Evolutionary conservation across 2,888 invertebrate species (phyloP).

Genomic region (Hypena proboscidalis): DNA sequence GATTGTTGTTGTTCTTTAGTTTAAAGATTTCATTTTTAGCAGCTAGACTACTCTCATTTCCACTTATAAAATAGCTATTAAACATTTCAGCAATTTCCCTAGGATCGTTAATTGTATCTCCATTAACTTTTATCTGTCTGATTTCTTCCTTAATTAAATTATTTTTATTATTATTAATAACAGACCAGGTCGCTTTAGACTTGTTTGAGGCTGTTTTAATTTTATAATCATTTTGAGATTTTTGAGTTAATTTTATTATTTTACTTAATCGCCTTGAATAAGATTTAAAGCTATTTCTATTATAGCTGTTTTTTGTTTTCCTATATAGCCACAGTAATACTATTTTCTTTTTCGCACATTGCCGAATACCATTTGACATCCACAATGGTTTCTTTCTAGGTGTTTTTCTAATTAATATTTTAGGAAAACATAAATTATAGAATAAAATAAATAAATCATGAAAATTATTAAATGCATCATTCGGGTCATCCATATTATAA

Average conservation of each 20-base stretch:
- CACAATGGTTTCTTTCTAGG: not conserved
- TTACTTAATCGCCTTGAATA: constrained; percentile 1
- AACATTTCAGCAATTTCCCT: not conserved
- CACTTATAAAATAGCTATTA: constrained; percentile 1
- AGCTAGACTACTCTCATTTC: no score
- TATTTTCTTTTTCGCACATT: not conserved
- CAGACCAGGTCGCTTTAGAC: constrained; percentile 5
- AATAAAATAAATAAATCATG: not conserved
- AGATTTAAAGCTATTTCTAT: not conserved
- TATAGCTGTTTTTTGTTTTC: not conserved
- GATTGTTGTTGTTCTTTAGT: no score
- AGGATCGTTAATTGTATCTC: not conserved
- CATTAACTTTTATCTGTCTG: not conserved
- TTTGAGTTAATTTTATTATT: constrained; percentile 6
- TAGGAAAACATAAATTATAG: constrained; percentile 7
- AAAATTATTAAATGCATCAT: not conserved
- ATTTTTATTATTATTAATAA: constrained; percentile 5
- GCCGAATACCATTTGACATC: constrained; percentile 2
- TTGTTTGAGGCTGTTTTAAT: constrained; percentile 4
- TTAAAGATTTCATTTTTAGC: no score
- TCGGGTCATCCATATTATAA: not conserved
- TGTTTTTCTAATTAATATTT: not conserved
- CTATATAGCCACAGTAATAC: constrained; percentile 8
- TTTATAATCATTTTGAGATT: constrained; percentile 4
- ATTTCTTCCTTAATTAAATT: not conserved